A percentile compares a stretch with the other conserved stretches of the same genome.
Conservation (phyloP, 53 echinoderm and acorn worm species). For the Actinopyga echinites region DNA sequence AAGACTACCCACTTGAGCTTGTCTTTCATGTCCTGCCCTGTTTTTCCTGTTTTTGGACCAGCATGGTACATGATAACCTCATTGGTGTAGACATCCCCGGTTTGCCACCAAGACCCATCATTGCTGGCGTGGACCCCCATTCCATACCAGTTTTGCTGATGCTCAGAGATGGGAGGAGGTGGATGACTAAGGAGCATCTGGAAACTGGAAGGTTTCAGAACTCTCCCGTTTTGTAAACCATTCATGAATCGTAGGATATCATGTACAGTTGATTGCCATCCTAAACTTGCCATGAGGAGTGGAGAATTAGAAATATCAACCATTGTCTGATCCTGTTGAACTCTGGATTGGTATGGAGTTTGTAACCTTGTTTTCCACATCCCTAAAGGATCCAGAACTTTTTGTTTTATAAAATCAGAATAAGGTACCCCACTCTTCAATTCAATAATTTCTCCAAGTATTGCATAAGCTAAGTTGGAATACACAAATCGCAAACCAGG, state of each 20-base stretch:
- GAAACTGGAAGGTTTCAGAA: conserved; percentile 48
- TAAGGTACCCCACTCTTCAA: conserved; percentile 60
- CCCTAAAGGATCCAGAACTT: conserved; percentile 84
- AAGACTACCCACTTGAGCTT: conserved; percentile 75
- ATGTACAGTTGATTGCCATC: conserved; percentile 88
- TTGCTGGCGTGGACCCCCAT: conserved; percentile 71
- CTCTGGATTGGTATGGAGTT: background rate
- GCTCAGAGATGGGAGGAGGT: conserved; percentile 70
- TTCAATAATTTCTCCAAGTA: conserved; percentile 81
- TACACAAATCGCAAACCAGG: conserved; percentile 85
- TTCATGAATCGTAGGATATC: conserved; percentile 85
- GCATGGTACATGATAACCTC: conserved; percentile 84
- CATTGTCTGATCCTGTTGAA: no score
- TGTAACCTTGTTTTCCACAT: conserved; percentile 86
- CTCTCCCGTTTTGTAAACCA: conserved; percentile 54
- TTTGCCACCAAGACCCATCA: conserved; percentile 89
- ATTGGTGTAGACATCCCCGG: conserved; percentile 84
- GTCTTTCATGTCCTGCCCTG: conserved; percentile 7
- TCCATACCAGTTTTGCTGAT: conserved; percentile 90
- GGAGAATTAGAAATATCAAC: conserved; percentile 43
- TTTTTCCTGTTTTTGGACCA: conserved; percentile 11
- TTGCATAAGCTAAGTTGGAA: conserved; percentile 86
- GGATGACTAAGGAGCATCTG: conserved; percentile 59
- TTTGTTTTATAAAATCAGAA: conserved; percentile 56
- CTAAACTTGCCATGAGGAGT: conserved; percentile 71